Percentiles rank a stretch among this genome's conserved stretches.
Evolutionary conservation across 1,140 invertebrate species (phyloP).

Genomic region (Calosoma granatense): DNA sequence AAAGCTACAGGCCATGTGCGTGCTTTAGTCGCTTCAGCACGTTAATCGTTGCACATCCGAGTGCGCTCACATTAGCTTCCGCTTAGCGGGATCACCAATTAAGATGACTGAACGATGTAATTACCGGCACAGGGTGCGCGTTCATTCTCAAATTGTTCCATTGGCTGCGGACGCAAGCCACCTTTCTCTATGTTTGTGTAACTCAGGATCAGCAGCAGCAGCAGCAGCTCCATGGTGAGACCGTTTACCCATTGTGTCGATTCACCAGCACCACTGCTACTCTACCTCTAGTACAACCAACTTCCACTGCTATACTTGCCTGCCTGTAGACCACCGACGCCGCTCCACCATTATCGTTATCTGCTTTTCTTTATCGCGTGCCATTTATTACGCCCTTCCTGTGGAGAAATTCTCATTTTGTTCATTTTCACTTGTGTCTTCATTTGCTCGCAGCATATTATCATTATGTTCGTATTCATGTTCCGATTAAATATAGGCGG

Average conservation of each 20-base stretch:
- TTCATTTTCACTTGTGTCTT: slow-evolving; percentile 7
- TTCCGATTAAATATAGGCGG: slow-evolving; percentile 7
- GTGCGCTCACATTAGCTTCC: background rate
- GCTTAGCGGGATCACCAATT: slow-evolving; percentile 7
- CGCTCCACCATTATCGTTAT: slow-evolving; percentile 4
- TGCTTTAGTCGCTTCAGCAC: background rate
- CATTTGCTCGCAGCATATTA: slow-evolving; percentile 7
- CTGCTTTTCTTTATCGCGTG: slow-evolving; percentile 8
- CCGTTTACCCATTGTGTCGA: too few species aligned
- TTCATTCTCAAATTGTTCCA: background rate
- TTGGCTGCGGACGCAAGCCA: background rate
- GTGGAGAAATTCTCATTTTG: slow-evolving; percentile 1
- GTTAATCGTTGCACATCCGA: slow-evolving; percentile 4
- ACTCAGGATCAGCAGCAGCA: too few species aligned
- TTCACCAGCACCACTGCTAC: too few species aligned
- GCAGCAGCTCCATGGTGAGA: too few species aligned
- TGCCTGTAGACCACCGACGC: background rate
- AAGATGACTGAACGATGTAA: slow-evolving; percentile 3
- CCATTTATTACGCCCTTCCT: slow-evolving; percentile 5
- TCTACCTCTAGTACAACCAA: too few species aligned
- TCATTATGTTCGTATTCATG: slow-evolving; percentile 9
- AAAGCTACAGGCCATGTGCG: too few species aligned
- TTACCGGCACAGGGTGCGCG: background rate
- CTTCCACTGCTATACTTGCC: background rate
- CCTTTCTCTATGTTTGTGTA: background rate